phyloP scores from a whole-genome alignment of 2,113 vertebrate species.

The Tamias sibiricus region DNA sequence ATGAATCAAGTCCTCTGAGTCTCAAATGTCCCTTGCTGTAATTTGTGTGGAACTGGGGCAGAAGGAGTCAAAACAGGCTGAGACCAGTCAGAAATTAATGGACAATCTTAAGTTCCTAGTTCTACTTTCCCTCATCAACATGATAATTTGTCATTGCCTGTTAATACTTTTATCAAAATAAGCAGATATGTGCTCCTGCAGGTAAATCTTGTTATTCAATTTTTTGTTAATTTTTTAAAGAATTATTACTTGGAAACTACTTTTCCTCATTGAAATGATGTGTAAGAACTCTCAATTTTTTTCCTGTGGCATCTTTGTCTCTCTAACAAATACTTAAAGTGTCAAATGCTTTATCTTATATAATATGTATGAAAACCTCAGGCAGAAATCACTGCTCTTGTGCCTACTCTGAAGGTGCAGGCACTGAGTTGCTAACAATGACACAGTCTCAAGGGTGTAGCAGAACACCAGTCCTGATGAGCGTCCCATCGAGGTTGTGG shows the following conservation, averaged over 20 bases:
- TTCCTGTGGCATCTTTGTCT: not conserved
- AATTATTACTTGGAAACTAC: not conserved
- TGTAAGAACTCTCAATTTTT: constrained; percentile 5
- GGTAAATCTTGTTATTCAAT: not conserved
- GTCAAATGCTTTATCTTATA: not conserved
- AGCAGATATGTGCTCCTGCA: not conserved
- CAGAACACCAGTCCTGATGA: not conserved
- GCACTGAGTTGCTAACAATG: not conserved
- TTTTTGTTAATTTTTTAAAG: not conserved
- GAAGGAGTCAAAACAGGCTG: not conserved
- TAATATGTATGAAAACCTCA: not conserved
- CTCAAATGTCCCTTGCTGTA: constrained; percentile 47
- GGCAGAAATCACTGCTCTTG: not conserved
- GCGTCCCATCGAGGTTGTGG: not conserved
- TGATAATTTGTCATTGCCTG: not conserved
- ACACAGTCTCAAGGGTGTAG: fast-evolving
- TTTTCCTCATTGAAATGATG: not conserved
- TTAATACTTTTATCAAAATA: not conserved
- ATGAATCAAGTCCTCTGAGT: constrained; percentile 53
- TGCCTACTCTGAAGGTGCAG: not conserved
- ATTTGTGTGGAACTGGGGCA: not conserved
- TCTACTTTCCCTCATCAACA: not conserved
- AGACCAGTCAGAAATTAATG: constrained; percentile 1
- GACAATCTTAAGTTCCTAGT: not conserved
- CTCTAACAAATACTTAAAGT: not conserved